Base-by-base conservation (phyloP, 1,140 invertebrate genomes). In the Nymphalis io region DNA sequence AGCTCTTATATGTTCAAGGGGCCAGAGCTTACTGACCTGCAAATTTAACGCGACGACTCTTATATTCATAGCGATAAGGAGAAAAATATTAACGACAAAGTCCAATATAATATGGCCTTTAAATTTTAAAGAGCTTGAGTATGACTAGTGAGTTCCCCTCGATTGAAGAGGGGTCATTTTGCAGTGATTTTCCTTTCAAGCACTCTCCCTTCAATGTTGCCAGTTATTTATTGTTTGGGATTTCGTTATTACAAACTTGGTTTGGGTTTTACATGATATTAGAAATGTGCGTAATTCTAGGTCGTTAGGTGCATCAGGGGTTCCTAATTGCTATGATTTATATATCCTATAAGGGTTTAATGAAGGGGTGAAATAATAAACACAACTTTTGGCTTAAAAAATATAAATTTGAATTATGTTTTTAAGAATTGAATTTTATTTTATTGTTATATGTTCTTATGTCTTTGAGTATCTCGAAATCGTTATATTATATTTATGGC, bases 161-260 rank as follows among this genome's bases (percentile, higher is more conserved):
- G 20, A 62, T 68, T 72, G 67, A 72, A 70, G 74, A 68, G 70
- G 66, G 63, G 78, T 72, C 71, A 73, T 68, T 76, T 78, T 68
- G 70, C 65, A 73, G 75, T 81, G 76, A 81, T 79, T 73, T 81
- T 73, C 75, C 81, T 77, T 79, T 81, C 79, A 78, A 40, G 20
- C 13, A 33, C 15, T 55, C 69, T 73, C 79, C 76, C 68, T 69
- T 80, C 68, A 60, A 71, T 55, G 72, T 70, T 79, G 40, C 16
- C 63, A 70, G 69, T 80, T 77, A 80, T 79, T 82, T 80, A 80
- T 77, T 73, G 73, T 70, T 73, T 81, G 74, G 74, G 63, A 84
- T 79, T 81, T 79, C 75, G 72, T 64, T 70, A 70, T 70, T 70
- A 70, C 44, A 65, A 70, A 70, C 69, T 65, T 60, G n/a, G 62